A percentile compares a stretch with the other conserved stretches of the same genome.
These are phyloP conservation scores for Stenotaenia linearis DNA, from an alignment of 2,888 invertebrate species.

Conservation along the genomic window DNA sequence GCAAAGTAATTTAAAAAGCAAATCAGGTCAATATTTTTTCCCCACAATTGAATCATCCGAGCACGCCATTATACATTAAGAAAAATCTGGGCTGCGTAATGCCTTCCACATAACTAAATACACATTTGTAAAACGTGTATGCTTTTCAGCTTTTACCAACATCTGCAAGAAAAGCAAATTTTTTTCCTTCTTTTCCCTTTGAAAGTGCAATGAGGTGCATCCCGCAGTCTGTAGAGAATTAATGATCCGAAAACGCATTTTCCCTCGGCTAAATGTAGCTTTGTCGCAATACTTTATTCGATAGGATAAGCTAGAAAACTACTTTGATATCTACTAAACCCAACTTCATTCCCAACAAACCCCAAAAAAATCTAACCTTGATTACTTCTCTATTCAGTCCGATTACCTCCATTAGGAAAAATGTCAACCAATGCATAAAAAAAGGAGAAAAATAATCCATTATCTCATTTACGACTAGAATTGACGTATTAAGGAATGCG, in stretches of 20 bases:
- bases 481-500: neutral
- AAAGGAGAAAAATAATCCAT: neutral
- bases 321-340: conserved; percentile 2
- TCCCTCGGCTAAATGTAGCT: conserved; percentile 19
- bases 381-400: neutral
- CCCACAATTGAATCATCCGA: neutral
- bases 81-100: neutral
- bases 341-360: neutral
- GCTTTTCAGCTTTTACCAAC: neutral
- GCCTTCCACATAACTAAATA: neutral
- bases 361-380: neutral
- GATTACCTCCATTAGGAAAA: neutral
- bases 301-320: neutral
- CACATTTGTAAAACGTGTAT: neutral
- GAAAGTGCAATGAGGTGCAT: conserved; percentile 13
- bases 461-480: neutral
- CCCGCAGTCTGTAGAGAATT: conserved; percentile 19
- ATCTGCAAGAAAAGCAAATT: neutral
- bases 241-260: conserved; percentile 13
- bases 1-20: neutral
- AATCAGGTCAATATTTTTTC: neutral
- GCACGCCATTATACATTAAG: neutral
- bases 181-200: neutral
- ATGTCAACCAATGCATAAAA: neutral
- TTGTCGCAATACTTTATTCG: conserved; percentile 7